phyloP scores from a whole-genome alignment of 2,797 vertebrate species.

The Ispidina picta region DNA sequence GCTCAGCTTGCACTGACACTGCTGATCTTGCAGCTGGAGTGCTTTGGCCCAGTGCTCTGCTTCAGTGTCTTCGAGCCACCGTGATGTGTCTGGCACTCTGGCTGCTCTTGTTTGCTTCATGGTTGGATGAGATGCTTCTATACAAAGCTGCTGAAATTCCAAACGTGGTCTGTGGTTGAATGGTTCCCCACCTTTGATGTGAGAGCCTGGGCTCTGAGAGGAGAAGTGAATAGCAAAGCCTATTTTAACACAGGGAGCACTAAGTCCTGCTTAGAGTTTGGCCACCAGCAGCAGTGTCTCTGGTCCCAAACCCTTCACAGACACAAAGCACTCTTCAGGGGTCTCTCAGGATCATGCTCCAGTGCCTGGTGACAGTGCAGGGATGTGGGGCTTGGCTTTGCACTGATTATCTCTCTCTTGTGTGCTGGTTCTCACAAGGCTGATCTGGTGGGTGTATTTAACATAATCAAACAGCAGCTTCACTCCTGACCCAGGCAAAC shows the following conservation, averaged over 20 bases:
- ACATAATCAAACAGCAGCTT: neutral
- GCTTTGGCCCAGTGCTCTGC: neutral
- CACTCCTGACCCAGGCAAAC: neutral
- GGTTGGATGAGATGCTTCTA: neutral
- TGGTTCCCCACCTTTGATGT: neutral
- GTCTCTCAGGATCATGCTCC: neutral
- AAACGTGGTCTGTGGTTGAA: neutral
- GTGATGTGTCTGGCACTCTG: neutral
- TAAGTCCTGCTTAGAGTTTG: neutral
- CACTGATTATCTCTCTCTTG: neutral
- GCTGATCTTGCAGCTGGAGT: slow-evolving; percentile 21
- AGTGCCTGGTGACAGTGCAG: neutral
- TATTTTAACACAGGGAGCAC: neutral
- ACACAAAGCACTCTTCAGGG: neutral
- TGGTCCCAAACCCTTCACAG: neutral
- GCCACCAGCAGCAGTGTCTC: neutral
- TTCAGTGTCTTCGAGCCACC: neutral
- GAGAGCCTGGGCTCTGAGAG: neutral
- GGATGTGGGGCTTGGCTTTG: neutral
- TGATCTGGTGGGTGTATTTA: neutral
- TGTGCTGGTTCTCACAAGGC: neutral
- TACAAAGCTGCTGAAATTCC: neutral
- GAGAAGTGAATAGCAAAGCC: neutral
- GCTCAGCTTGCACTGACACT: neutral
- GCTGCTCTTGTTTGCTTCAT: neutral